Percentiles rank a stretch among this genome's conserved stretches.
phyloP scores from a whole-genome alignment of 1,140 invertebrate species.

The Philopotamus ludificatus region DNA sequence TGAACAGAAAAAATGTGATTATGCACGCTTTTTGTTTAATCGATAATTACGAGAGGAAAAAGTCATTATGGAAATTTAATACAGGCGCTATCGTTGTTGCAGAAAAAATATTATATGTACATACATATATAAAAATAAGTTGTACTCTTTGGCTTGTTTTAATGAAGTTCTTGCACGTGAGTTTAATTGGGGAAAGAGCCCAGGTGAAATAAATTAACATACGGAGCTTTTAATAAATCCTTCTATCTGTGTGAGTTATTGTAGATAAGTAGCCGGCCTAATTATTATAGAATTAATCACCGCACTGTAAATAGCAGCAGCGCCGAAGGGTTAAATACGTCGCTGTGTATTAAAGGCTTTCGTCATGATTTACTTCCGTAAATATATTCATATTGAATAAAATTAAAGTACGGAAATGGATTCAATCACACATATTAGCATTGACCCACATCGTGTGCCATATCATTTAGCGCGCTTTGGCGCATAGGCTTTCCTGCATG shows the following conservation, averaged over 20 bases:
- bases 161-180: slow-evolving; percentile 30
- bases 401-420: background rate
- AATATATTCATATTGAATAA: background rate
- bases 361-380: background rate
- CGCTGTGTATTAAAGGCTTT: no score
- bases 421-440: slow-evolving; percentile 5
- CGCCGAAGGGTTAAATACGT: no score
- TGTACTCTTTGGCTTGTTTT: slow-evolving; percentile 14
- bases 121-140: background rate
- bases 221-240: slow-evolving; percentile 21
- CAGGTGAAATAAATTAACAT: slow-evolving; percentile 25
- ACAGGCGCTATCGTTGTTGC: slow-evolving; percentile 18
- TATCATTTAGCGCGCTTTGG: no score
- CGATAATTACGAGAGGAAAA: slow-evolving; percentile 7
- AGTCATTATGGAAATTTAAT: slow-evolving; percentile 18
- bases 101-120: slow-evolving; percentile 4
- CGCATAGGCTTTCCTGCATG: no score
- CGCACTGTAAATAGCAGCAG: slow-evolving; percentile 4
- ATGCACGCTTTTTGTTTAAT: slow-evolving; percentile 10
- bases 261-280: slow-evolving; percentile 19
- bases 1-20: background rate
- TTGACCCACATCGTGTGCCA: background rate
- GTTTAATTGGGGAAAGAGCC: slow-evolving; percentile 23
- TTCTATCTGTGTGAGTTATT: slow-evolving; percentile 25
- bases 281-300: slow-evolving; percentile 29